phyloP scores from a whole-genome alignment of 2,888 invertebrate species.

The Pheosia tremula region DNA sequence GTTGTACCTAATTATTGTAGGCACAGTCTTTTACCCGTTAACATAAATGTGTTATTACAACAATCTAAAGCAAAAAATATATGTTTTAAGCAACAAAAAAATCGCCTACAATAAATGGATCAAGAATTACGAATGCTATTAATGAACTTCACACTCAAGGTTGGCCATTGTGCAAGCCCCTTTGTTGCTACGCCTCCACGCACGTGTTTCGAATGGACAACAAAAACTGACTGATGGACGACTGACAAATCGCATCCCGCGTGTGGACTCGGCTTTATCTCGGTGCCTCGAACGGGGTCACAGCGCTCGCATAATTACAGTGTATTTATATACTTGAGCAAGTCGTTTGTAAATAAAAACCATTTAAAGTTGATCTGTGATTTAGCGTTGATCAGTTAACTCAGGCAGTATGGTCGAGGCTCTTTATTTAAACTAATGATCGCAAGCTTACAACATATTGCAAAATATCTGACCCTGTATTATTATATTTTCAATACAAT shows the following conservation, averaged over 20 bases:
- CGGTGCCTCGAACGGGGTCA: constrained; percentile 29
- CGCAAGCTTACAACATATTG: neutral
- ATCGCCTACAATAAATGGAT: constrained; percentile 29
- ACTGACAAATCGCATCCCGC: constrained; percentile 44
- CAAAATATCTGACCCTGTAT: neutral
- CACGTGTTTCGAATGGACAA: constrained; percentile 42
- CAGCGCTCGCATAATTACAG: constrained; percentile 29
- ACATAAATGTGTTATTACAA: neutral
- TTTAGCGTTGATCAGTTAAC: constrained; percentile 15
- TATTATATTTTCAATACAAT: no score
- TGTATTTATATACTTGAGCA: constrained; percentile 25
- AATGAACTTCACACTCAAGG: constrained; percentile 53
- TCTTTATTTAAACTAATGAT: neutral
- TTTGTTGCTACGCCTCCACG: constrained; percentile 52
- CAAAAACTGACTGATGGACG: constrained; percentile 53
- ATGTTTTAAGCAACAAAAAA: constrained; percentile 15
- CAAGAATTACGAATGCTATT: constrained; percentile 32
- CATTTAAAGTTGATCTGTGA: constrained; percentile 16
- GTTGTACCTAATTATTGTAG: no score
- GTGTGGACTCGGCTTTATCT: constrained; percentile 33
- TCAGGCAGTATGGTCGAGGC: constrained; percentile 8
- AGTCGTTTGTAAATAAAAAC: constrained; percentile 27
- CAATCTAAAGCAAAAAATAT: neutral
- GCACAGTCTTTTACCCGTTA: no score
- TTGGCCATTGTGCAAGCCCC: constrained; percentile 46